These are phyloP conservation scores for Rhombomys opimus DNA, from an alignment of 2,113 vertebrate genomes.

Conservation along the genomic window DNA sequence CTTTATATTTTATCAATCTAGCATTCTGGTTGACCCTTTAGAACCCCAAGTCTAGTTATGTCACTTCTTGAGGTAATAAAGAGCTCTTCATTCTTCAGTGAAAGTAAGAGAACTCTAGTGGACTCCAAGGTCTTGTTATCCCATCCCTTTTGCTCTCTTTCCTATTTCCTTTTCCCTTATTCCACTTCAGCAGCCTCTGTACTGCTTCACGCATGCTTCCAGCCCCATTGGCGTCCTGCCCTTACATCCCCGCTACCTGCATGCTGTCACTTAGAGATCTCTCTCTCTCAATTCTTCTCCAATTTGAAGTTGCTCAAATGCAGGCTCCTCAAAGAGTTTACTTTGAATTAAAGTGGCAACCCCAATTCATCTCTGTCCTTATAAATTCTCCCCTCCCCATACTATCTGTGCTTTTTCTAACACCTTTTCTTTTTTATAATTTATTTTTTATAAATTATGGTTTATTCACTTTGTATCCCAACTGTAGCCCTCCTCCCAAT, in stretches of 20 bases:
- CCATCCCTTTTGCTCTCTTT: not conserved
- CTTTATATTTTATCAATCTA: not conserved
- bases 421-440: not conserved
- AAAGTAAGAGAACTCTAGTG: not conserved
- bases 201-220: accelerated
- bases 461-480: no score
- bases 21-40: not conserved
- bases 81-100: not conserved
- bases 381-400: not conserved
- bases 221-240: not conserved
- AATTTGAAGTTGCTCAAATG: not conserved
- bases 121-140: not conserved
- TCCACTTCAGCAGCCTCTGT: not conserved
- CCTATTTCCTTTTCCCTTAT: no score
- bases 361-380: not conserved
- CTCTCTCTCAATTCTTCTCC: not conserved
- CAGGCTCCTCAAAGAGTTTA: not conserved
- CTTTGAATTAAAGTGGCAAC: not conserved
- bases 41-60: not conserved
- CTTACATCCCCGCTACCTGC: not conserved
- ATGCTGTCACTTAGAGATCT: not conserved
- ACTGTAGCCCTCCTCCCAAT: no score
- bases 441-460: no score
- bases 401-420: not conserved
- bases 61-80: not conserved